Conservation (phyloP, 1,140 invertebrate species). For the Drosophila pseudoobscura region DNA sequence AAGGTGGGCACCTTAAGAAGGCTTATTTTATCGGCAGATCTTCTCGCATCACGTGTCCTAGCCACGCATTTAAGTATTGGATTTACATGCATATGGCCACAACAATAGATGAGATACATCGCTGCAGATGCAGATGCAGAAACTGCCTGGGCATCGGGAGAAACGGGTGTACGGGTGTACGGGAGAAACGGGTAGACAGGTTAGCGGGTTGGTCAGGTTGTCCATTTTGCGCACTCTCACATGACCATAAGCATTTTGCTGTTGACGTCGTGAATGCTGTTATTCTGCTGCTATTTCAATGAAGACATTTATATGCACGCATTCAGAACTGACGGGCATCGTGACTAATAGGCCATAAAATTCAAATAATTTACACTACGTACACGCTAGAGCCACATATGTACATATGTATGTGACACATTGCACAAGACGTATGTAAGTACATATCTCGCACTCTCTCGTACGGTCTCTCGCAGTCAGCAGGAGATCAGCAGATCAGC, state of each 20-base stretch:
- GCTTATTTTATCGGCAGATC: not conserved
- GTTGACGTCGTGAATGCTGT: no score
- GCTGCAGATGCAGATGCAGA: no score
- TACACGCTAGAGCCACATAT: not conserved
- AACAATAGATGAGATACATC: no score
- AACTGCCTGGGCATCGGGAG: no score
- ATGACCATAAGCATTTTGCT: slow-evolving; percentile 16
- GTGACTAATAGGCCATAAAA: not conserved
- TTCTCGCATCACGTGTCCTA: slow-evolving; percentile 40
- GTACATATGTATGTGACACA: no score
- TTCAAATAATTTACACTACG: no score
- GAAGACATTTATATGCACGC: slow-evolving; percentile 52
- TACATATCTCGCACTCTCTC: not conserved
- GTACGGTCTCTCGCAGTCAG: no score
- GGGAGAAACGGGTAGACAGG: no score
- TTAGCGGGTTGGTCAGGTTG: slow-evolving; percentile 3
- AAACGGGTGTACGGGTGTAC: no score
- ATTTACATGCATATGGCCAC: no score
- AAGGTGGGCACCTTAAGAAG: not conserved
- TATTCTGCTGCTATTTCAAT: slow-evolving; percentile 23
- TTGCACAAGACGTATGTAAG: no score
- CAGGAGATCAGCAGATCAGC: slow-evolving; percentile 18
- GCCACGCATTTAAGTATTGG: slow-evolving; percentile 3
- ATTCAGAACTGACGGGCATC: slow-evolving; percentile 15
- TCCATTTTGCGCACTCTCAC: not conserved